These are phyloP conservation scores for Paragorgia papillata DNA, from an alignment of 92 coral and sea anemone genomes.

Conservation along the genomic window DNA sequence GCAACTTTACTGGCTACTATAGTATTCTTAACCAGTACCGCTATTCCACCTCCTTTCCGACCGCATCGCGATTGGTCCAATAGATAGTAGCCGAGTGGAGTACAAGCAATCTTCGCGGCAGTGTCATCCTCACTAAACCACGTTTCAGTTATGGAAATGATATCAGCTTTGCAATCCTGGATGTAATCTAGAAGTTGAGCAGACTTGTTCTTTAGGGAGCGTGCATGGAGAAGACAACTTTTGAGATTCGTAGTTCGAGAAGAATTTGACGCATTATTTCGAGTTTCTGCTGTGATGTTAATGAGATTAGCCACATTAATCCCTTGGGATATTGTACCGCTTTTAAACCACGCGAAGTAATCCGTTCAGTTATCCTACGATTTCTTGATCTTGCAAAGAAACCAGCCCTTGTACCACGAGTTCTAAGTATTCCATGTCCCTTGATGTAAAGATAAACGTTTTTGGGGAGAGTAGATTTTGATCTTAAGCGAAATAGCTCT, in stretches of 20 bases:
- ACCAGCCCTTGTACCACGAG: constrained; percentile 26
- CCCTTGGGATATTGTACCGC: too few species aligned
- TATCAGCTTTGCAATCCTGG: neutral
- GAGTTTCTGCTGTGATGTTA: too few species aligned
- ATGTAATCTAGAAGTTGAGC: neutral
- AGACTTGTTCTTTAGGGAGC: constrained; percentile 1
- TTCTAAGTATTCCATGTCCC: constrained; percentile 10
- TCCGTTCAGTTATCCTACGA: constrained; percentile 1
- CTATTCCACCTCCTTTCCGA: neutral
- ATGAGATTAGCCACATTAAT: too few species aligned
- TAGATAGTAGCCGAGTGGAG: neutral
- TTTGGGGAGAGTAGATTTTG: neutral
- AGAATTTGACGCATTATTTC: too few species aligned
- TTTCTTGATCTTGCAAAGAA: neutral
- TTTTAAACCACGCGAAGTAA: neutral
- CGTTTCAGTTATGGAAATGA: constrained; percentile 3
- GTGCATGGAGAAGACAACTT: neutral
- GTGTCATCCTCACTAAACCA: neutral
- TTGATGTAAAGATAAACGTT: constrained; percentile 1
- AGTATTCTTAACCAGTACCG: too few species aligned
- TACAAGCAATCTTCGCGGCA: neutral
- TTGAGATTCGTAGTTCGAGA: too few species aligned
- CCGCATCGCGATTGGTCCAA: neutral
- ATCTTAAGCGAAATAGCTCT: constrained; percentile 8
- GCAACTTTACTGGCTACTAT: too few species aligned